Percentiles rank a stretch among this genome's conserved stretches.
Evolutionary conservation across 2,113 vertebrate species (phyloP).

Genomic region (Lethenteron reissneri): DNA sequence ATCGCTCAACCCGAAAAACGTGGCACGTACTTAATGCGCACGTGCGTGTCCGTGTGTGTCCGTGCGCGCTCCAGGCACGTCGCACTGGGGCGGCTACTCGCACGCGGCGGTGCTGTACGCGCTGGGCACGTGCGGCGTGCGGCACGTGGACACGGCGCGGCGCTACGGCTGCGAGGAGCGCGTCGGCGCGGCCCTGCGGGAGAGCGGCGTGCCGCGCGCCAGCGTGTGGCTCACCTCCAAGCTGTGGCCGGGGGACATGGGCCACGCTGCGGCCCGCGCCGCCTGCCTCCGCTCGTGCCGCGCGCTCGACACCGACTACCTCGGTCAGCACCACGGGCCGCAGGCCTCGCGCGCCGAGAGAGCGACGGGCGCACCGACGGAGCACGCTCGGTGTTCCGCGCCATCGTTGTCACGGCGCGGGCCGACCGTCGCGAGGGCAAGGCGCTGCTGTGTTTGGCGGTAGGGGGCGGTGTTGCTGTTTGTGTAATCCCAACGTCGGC

Average conservation of each 20-base stretch:
- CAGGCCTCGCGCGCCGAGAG: no score
- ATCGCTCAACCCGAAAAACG: no score
- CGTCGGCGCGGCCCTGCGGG: slow-evolving; percentile 23
- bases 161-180: slow-evolving; percentile 30
- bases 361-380: no score
- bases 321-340: slow-evolving; percentile 20
- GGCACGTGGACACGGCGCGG: slow-evolving; percentile 38
- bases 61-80: slow-evolving; percentile 22
- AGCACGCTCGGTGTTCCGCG: no score
- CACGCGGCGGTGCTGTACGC: slow-evolving; percentile 28
- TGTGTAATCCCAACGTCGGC: no score
- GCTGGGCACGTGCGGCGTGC: slow-evolving; percentile 26
- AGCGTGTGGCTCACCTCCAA: slow-evolving; percentile 45
- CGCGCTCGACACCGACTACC: slow-evolving; percentile 28
- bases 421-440: no score
- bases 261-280: slow-evolving; percentile 25
- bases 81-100: slow-evolving; percentile 31
- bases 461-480: no score
- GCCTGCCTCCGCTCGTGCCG: slow-evolving; percentile 31
- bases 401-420: no score
- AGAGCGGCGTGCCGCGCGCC: slow-evolving; percentile 24
- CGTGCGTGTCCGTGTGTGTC: no score
- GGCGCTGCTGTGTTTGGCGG: no score
- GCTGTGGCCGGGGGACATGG: slow-evolving; percentile 33
- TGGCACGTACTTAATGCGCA: no score